Percentiles rank a stretch among this genome's conserved stretches.
These are phyloP conservation scores for Aldabrachelys gigantea DNA, from an alignment of 2,113 vertebrate species.

Conservation along the genomic window DNA sequence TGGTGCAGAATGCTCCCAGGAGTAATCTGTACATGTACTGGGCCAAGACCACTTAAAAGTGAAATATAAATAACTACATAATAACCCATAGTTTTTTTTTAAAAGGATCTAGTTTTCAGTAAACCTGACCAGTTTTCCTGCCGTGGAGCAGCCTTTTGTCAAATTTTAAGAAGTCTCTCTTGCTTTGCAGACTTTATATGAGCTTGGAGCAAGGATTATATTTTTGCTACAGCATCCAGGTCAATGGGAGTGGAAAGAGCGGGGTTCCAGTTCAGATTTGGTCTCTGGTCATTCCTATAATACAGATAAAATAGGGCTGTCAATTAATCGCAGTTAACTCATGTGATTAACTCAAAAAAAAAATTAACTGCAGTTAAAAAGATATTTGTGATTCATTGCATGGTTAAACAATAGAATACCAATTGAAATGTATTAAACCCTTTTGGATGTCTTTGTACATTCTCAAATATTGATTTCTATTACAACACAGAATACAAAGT, in stretches of 20 bases:
- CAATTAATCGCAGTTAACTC: no score
- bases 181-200: neutral
- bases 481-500: no score
- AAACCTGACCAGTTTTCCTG: neutral
- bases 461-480: no score
- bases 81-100: neutral
- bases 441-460: no score
- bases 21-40: neutral
- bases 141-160: neutral
- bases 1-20: no score
- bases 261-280: no score
- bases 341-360: no score
- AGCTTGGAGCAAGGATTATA: neutral
- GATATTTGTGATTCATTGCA: no score
- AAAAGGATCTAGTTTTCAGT: neutral
- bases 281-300: neutral
- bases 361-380: no score
- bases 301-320: neutral
- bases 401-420: no score
- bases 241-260: neutral
- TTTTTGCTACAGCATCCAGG: neutral
- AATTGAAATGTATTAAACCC: no score
- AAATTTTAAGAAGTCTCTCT: neutral
- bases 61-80: neutral
- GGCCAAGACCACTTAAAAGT: neutral